Evolutionary conservation across 2,797 vertebrate genomes (phyloP).

Genomic region (Helicolenus hilgendorfi): DNA sequence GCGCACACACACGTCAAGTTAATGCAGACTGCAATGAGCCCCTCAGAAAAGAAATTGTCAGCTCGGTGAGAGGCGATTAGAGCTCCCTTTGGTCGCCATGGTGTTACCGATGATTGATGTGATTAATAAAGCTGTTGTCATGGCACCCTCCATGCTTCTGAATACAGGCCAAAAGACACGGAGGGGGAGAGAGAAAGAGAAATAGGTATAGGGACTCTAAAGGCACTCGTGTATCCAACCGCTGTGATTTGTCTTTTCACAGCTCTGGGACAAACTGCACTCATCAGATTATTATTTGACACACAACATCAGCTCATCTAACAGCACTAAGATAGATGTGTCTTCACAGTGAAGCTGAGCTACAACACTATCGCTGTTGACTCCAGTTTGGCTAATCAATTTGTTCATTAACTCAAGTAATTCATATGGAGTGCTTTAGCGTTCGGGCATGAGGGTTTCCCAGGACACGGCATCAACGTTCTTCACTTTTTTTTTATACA

Average conservation of each 20-base stretch:
- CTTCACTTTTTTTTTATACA: background rate
- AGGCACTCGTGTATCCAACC: constrained; percentile 59
- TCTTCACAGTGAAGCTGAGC: constrained; percentile 17
- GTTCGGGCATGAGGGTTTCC: constrained; percentile 18
- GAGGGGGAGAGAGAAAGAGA: constrained; percentile 26
- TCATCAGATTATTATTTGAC: constrained; percentile 76
- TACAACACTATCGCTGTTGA: background rate
- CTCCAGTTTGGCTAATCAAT: constrained; percentile 37
- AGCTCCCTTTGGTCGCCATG: constrained; percentile 81
- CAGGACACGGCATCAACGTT: constrained; percentile 5
- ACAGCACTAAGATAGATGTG: constrained; percentile 16
- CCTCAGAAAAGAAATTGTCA: constrained; percentile 80
- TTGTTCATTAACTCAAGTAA: constrained; percentile 43
- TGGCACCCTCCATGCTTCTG: constrained; percentile 75
- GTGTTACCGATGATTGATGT: constrained; percentile 90
- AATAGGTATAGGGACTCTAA: constrained; percentile 50
- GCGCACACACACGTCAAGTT: constrained; percentile 62
- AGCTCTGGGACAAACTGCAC: constrained; percentile 58
- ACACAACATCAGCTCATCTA: constrained; percentile 47
- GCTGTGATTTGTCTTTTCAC: constrained; percentile 68
- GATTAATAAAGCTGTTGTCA: constrained; percentile 91
- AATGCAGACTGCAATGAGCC: constrained; percentile 73
- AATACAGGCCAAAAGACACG: constrained; percentile 70
- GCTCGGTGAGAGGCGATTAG: constrained; percentile 80
- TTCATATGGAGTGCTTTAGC: constrained; percentile 33